Percentiles rank a stretch among this genome's conserved stretches.
Evolutionary conservation across 2,113 vertebrate species (phyloP).

Genomic region (Hyperopisus bebe): DNA sequence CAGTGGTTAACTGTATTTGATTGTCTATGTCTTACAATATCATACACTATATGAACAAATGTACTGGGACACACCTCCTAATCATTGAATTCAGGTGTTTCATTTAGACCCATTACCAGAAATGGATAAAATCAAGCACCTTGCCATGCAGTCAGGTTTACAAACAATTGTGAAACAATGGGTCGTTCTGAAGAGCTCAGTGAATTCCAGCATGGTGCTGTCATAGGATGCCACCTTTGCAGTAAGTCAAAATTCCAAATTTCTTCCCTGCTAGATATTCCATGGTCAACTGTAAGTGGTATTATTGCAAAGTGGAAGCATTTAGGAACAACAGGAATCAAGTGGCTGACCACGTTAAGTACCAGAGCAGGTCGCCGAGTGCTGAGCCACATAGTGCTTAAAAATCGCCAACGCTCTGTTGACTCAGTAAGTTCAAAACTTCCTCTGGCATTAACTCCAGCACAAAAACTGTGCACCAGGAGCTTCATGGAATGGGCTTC

Average conservation of each 20-base stretch:
- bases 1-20: not conserved
- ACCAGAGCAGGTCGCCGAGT: not conserved
- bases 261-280: not conserved
- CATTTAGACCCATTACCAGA: not conserved
- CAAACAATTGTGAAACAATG: not conserved
- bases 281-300: not conserved
- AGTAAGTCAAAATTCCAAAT: not conserved
- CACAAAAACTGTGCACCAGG: not conserved
- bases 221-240: not conserved
- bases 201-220: not conserved
- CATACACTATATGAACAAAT: not conserved
- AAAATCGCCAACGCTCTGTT: not conserved
- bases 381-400: not conserved
- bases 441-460: not conserved
- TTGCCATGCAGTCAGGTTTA: not conserved
- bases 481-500: not conserved
- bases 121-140: not conserved
- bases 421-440: not conserved
- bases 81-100: not conserved
- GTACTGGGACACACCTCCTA: not conserved
- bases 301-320: not conserved
- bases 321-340: not conserved
- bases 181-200: not conserved
- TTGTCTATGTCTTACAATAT: not conserved
- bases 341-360: not conserved